These are phyloP conservation scores for Syritta pipiens DNA, from an alignment of 2,888 invertebrate species.

Conservation along the genomic window DNA sequence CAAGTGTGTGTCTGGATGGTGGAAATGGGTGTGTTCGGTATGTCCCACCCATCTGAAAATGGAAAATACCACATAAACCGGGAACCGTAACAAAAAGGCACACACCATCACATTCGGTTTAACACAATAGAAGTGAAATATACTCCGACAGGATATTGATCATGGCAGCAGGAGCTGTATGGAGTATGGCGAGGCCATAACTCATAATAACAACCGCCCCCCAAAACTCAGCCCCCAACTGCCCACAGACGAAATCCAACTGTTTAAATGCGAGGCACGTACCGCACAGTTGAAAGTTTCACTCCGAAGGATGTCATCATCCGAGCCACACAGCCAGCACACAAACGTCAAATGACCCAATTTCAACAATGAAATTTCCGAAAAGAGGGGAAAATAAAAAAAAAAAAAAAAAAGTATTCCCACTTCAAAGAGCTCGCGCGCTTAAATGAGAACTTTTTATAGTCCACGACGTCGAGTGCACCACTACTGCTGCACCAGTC, in stretches of 20 bases:
- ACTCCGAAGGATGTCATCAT: conserved; percentile 66
- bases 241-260: conserved; percentile 51
- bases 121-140: conserved; percentile 57
- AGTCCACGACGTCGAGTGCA: too few species aligned
- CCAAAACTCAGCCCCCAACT: background rate
- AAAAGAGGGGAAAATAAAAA: conserved; percentile 1
- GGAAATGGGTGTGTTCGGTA: too few species aligned
- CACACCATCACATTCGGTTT: conserved; percentile 39
- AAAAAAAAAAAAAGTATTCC: too few species aligned
- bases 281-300: conserved; percentile 61
- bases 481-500: too few species aligned
- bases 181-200: conserved; percentile 56
- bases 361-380: conserved; percentile 56
- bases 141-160: conserved; percentile 58
- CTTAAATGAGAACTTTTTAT: conserved; percentile 45
- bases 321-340: conserved; percentile 21
- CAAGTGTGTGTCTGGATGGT: too few species aligned
- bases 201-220: conserved; percentile 54
- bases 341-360: conserved; percentile 68
- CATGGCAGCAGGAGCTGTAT: conserved; percentile 14
- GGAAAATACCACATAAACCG: background rate
- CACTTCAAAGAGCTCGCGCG: conserved; percentile 41
- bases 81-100: conserved; percentile 25
- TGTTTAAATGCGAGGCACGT: conserved; percentile 62
- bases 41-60: background rate